These are phyloP conservation scores for Argyresthia albistria DNA, from an alignment of 2,888 invertebrate species.

Conservation along the genomic window DNA sequence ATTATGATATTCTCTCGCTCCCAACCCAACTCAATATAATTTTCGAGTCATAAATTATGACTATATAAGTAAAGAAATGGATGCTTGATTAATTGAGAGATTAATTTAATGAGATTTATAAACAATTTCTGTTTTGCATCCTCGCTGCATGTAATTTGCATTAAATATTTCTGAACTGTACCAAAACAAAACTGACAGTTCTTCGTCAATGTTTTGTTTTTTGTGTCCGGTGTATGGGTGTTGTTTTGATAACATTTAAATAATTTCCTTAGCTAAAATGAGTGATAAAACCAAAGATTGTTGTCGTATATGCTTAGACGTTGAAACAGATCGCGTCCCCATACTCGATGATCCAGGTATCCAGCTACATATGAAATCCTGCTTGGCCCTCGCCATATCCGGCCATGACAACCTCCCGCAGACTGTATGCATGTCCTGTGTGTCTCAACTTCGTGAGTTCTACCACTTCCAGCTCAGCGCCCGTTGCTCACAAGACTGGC, in stretches of 20 bases:
- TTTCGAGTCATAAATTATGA: too few relatives aligned
- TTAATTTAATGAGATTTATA: too few relatives aligned
- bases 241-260: too few relatives aligned
- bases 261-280: conserved; percentile 22
- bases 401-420: conserved; percentile 46
- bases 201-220: too few relatives aligned
- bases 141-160: too few relatives aligned
- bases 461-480: conserved; percentile 61
- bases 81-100: too few relatives aligned
- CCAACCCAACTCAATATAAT: not conserved
- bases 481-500: conserved; percentile 58
- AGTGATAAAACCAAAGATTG: conserved; percentile 39
- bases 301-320: conserved; percentile 56
- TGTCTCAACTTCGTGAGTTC: conserved; percentile 47
- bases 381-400: conserved; percentile 40
- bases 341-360: conserved; percentile 49
- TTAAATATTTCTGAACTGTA: too few relatives aligned
- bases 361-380: conserved; percentile 48
- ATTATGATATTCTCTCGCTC: not conserved
- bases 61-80: too few relatives aligned
- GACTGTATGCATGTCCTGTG: conserved; percentile 46
- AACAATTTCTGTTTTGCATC: too few relatives aligned
- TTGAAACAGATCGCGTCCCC: conserved; percentile 42
- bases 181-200: too few relatives aligned
- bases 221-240: too few relatives aligned